A percentile compares a stretch with the other conserved stretches of the same genome.
phyloP scores from a whole-genome alignment of 2,888 invertebrate species.

The Eristalis arbustorum region DNA sequence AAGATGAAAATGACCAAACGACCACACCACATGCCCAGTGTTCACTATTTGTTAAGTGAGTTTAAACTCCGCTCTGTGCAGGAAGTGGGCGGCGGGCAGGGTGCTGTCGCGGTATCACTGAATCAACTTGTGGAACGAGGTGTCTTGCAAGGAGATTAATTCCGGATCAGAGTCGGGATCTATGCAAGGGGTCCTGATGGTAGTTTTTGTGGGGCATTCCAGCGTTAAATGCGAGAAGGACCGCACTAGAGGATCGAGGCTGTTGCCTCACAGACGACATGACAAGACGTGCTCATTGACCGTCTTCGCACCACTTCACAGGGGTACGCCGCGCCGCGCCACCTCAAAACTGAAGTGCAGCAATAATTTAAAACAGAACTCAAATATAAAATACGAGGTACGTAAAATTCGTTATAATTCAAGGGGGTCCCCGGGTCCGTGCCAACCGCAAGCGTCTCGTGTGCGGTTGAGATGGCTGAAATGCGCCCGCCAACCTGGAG shows the following conservation, averaged over 20 bases:
- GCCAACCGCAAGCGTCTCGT: slow-evolving; percentile 42
- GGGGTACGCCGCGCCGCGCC: too few species aligned
- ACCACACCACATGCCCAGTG: background rate
- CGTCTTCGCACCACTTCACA: too few species aligned
- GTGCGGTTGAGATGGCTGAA: slow-evolving; percentile 49
- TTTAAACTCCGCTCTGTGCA: background rate
- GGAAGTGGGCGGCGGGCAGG: background rate
- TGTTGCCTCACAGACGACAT: too few species aligned
- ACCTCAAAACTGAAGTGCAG: too few species aligned
- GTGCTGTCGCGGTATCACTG: background rate
- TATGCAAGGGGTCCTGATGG: background rate
- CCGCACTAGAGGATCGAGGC: too few species aligned
- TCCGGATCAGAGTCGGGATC: background rate
- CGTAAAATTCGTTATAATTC: slow-evolving; percentile 30
- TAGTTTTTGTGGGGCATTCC: too few species aligned
- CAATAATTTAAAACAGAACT: background rate
- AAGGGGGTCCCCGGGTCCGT: slow-evolving; percentile 22
- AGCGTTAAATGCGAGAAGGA: too few species aligned
- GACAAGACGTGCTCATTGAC: too few species aligned
- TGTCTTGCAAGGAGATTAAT: background rate
- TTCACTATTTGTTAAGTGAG: background rate
- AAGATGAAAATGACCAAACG: background rate
- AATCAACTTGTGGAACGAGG: background rate
- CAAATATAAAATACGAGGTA: slow-evolving; percentile 27
- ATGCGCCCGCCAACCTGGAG: slow-evolving; percentile 66